These are phyloP conservation scores for Diaprepes abbreviatus DNA, from an alignment of 2,888 invertebrate genomes.

Conservation along the genomic window DNA sequence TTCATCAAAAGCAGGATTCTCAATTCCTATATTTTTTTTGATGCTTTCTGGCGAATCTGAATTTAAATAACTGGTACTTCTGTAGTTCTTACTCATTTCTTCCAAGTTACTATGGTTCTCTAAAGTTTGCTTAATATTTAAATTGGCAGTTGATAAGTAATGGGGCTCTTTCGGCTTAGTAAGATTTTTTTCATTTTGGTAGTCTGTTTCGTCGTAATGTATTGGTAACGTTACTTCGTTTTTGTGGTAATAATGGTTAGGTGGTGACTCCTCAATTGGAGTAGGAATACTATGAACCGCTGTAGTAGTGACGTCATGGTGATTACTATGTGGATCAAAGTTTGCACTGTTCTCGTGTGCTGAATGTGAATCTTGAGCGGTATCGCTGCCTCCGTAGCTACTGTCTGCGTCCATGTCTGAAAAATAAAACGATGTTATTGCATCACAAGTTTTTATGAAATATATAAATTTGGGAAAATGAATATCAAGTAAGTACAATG, in stretches of 20 bases:
- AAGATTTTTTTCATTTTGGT: slow-evolving; percentile 52
- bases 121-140: slow-evolving; percentile 64
- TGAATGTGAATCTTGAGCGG: slow-evolving; percentile 63
- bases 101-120: slow-evolving; percentile 64
- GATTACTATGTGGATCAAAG: slow-evolving; percentile 61
- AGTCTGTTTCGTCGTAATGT: slow-evolving; percentile 63
- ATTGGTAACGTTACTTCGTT: slow-evolving; percentile 67
- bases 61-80: slow-evolving; percentile 65
- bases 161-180: slow-evolving; percentile 61
- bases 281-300: slow-evolving; percentile 55
- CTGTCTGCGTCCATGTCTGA: slow-evolving; percentile 66
- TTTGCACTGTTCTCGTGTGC: slow-evolving; percentile 58
- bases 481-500: no score
- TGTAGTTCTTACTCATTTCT: slow-evolving; percentile 65
- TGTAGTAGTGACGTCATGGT: slow-evolving; percentile 54
- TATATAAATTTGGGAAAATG: no score
- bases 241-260: slow-evolving; percentile 63
- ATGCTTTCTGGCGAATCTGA: slow-evolving; percentile 53
- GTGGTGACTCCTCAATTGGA: slow-evolving; percentile 46
- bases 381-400: slow-evolving; percentile 67
- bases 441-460: no score
- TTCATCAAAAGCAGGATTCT: slow-evolving; percentile 66
- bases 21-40: slow-evolving; percentile 66
- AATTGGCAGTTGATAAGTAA: slow-evolving; percentile 64
- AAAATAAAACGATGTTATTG: slow-evolving; percentile 16